Evolutionary conservation across 2,797 vertebrate species (phyloP), one percentile per base, ranked within the genome.

Genomic region (Rhinoraja longicauda): DNA sequence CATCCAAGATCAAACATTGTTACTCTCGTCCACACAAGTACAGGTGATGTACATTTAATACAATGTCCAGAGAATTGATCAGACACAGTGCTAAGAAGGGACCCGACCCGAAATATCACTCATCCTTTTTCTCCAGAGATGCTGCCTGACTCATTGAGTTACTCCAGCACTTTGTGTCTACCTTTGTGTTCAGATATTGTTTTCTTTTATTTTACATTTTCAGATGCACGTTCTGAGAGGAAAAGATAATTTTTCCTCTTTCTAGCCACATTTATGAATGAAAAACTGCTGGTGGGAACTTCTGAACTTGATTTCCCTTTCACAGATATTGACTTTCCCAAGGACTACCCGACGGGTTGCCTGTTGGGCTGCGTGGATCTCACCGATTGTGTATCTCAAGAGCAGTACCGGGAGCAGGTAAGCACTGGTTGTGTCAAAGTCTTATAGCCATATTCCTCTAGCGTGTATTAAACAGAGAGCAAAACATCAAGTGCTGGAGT

Each of bases 341-440:
- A 94, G 4, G 97, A 98, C 93, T 99, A 99, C 95, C 99, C 99
- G 82, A 98, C 97, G 3, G 97, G 98, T 93, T 99, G 98, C 95
- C 96, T 99, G 94, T 94, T 99, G 90, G 99, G 99, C 93, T 99
- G 97, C 4, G 97, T 99, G 94, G 97, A 98, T 0, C 39, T 99
- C 94, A 96, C 93, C 0, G 98, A 99, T 94, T 99, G 98, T 93
- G 96, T 99, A 79, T 97, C 98, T 0, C 98, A 98, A 94, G 97
- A 98, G 92, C 98, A 99, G 94, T 99, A 98, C 94, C 97, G 94
- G 81, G 97, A 99, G 93, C 97, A 99, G 97, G 98, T 99, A 88
- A 96, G 97, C 96, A 73, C 73, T 93, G 88, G 1, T 15, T 59
- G n/a, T 88, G 84, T 59, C 59, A 88, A 9, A 36, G 13, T 62